phyloP scores from a whole-genome alignment of 2,888 invertebrate species.

The Lobophora halterata region DNA sequence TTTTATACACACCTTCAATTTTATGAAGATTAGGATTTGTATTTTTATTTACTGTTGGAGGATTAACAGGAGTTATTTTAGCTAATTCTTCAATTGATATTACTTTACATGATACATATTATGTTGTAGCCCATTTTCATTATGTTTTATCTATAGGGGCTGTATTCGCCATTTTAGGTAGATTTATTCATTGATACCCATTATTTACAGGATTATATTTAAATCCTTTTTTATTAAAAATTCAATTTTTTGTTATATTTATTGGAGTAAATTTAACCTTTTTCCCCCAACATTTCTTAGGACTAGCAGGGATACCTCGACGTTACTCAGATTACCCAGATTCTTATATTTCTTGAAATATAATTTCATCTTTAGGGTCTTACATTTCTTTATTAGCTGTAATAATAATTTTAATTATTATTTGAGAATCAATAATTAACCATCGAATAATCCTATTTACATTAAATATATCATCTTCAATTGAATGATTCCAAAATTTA shows the following conservation, averaged over 20 bases:
- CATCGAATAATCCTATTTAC: conserved; percentile 74
- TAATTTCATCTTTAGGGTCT: conserved; percentile 85
- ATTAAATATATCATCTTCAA: conserved; percentile 75
- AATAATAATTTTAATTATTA: conserved; percentile 81
- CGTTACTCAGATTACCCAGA: conserved; percentile 89
- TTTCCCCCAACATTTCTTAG: conserved; percentile 88
- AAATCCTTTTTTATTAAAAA: conserved; percentile 82
- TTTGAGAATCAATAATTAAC: conserved; percentile 81
- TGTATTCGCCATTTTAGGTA: conserved; percentile 88
- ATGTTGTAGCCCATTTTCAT: conserved; percentile 91
- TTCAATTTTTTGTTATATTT: conserved; percentile 87
- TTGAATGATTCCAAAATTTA: conserved; percentile 82
- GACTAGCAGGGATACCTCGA: conserved; percentile 83
- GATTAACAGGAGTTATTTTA: conserved; percentile 84
- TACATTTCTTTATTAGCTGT: conserved; percentile 81
- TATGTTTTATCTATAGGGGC: conserved; percentile 91
- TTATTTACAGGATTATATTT: conserved; percentile 83
- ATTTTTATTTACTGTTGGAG: conserved; percentile 88
- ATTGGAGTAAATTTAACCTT: conserved; percentile 89
- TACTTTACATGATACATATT: conserved; percentile 90
- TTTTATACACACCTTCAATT: conserved; percentile 80
- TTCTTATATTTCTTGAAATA: conserved; percentile 83
- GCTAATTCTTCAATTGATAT: conserved; percentile 90
- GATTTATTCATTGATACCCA: conserved; percentile 86
- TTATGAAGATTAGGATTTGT: conserved; percentile 88